A percentile compares a stretch with the other conserved stretches of the same genome.
These are phyloP conservation scores for Melipona bicolor DNA, from an alignment of 2,888 invertebrate species.

Conservation along the genomic window DNA sequence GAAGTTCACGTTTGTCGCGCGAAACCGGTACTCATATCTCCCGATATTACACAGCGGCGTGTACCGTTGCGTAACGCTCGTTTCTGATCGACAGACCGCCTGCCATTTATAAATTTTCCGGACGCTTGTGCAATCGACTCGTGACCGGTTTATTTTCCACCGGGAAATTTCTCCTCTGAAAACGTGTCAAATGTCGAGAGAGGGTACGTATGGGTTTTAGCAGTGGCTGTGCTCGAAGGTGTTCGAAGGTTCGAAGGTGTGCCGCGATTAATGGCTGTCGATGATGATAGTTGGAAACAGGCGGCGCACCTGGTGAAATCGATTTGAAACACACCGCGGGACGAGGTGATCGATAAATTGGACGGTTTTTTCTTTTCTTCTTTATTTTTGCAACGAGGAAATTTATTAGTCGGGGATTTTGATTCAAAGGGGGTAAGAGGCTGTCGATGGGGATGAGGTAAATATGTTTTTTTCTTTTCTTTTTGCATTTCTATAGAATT, in stretches of 20 bases:
- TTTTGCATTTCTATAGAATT: too few species aligned
- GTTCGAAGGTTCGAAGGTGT: not conserved
- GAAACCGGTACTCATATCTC: constrained; percentile 62
- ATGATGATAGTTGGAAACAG: not conserved
- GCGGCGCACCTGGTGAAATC: not conserved
- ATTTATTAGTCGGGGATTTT: not conserved
- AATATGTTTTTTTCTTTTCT: too few species aligned
- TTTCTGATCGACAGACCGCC: constrained; percentile 46
- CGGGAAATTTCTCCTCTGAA: constrained; percentile 36
- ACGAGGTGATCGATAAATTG: constrained; percentile 3
- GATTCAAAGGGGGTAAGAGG: not conserved
- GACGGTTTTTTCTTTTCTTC: not conserved
- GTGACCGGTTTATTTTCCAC: constrained; percentile 31
- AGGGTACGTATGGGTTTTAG: not conserved
- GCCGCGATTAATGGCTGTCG: constrained; percentile 5
- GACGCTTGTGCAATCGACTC: constrained; percentile 59
- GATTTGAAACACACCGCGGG: constrained; percentile 9
- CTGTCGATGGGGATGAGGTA: too few species aligned
- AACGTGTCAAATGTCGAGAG: constrained; percentile 34
- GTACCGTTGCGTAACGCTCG: constrained; percentile 61
- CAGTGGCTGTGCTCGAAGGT: not conserved
- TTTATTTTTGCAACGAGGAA: not conserved
- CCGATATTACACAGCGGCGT: constrained; percentile 53
- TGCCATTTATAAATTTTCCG: constrained; percentile 68
- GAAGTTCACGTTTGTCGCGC: constrained; percentile 39